Evolutionary conservation across 2,888 invertebrate genomes (phyloP), one percentile per base, ranked within the genome.

Genomic region (Polymixis flavicincta): DNA sequence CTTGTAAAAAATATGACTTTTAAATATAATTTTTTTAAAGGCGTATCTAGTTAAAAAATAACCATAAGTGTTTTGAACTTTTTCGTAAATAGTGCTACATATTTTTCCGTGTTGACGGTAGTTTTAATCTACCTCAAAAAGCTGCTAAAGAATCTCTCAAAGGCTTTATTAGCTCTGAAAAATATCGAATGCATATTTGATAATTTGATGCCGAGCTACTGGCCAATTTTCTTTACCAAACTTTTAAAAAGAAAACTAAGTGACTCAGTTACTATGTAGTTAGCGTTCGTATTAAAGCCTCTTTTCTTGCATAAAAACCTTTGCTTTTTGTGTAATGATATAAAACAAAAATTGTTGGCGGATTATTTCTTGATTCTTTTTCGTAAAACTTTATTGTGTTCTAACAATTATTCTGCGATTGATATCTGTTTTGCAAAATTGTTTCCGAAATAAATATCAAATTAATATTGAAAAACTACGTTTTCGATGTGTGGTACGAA

Each of bases 161-260:
- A 65, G 14, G n/a, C 25, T 17, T 76, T 68, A 68, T 63, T 63
- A 61, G 37, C 45, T 61, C 25, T 66, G 22, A 81, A 81, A 75
- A 76, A 9, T 19, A 22, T 64, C 8, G 32, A 67, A 32, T 50
- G 61, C 57, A 37, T 32, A 50, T 50, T 42, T 19, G 11, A n/a
- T n/a, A 37, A 80, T 19, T 37, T 1, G 2, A 72, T 25, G 19
- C 17, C 6, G 14, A 45, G n/a, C 14, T 19, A 13, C 32, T 45
- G n/a, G 4, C 8, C 11, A 37, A 32, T 28, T 37, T 73, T 42
- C 60, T 54, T 71, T n/a, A 4, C 45, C 11, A 22, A 50, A 50
- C 7, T 61, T 7, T n/a, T 6, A 42, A 32, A 17, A 42, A 13
- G 25, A 14, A 48, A 48, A 63, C 13, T 37, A 48, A 14, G 17